A percentile compares a stretch with the other conserved stretches of the same genome.
These are phyloP conservation scores for Oceanodroma tethys DNA, from an alignment of 2,113 vertebrate species.

Conservation along the genomic window DNA sequence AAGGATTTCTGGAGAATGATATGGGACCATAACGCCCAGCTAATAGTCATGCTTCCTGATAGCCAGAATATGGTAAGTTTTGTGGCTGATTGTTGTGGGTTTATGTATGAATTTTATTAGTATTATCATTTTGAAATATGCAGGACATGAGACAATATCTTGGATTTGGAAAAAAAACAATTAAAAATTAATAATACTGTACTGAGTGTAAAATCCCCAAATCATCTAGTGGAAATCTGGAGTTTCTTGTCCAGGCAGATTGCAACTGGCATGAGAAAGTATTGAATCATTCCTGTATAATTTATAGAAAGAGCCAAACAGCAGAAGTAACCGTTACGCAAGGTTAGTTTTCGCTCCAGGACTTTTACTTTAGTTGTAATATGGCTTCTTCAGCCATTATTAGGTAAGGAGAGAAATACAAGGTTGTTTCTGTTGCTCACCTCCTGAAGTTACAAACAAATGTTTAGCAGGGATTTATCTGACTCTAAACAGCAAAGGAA, in stretches of 20 bases:
- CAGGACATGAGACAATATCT: neutral
- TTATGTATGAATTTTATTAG: neutral
- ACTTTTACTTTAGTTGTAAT: neutral
- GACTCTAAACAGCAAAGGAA: neutral
- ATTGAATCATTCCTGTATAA: neutral
- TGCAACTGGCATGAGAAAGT: neutral
- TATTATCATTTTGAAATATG: neutral
- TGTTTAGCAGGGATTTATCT: neutral
- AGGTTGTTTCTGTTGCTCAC: neutral
- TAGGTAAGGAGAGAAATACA: neutral
- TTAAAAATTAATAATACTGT: neutral
- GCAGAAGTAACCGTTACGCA: neutral
- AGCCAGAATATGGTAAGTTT: conserved; percentile 83
- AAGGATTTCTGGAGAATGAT: conserved; percentile 98
- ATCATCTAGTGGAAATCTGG: neutral
- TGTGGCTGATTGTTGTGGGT: neutral
- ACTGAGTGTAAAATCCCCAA: neutral
- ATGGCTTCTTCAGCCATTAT: neutral
- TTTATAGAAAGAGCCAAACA: neutral
- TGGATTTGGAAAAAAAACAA: neutral
- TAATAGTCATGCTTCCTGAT: conserved; percentile 89
- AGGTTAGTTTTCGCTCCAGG: neutral
- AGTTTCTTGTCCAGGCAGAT: neutral
- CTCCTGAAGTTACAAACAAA: neutral
- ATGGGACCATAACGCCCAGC: conserved; percentile 91